Base-by-base conservation (phyloP, 2,888 invertebrate species). In the Lithosia quadra region DNA sequence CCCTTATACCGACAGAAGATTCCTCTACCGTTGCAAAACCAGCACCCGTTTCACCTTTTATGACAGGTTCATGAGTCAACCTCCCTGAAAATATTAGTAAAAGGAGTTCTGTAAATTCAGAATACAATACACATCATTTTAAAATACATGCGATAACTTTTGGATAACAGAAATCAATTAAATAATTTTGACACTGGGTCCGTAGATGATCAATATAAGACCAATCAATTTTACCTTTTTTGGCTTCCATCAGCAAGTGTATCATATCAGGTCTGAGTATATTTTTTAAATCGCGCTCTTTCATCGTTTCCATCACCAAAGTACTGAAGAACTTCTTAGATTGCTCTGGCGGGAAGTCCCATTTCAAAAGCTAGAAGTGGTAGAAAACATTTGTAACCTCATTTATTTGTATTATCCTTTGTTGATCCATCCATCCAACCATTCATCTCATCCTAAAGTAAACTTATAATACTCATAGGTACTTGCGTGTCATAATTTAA, bases 231-330 rank as follows among this genome's bases (percentile, higher is more conserved):
- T 56, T 59, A 89, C 92, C 94, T 85, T 92, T 93, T 71, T 92
- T 93, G 11, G 95, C 93, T 79, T 96, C 95, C 90, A 96, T 90
- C 0, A 96, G 85, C 8, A 96, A 73, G 69, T 96, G 93, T 18
- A 96, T 95, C 95, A 96, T 95, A 68, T 95, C 95, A 5, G 91
- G 91, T n/a, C 95, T 87, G 13, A 91, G 74, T 21, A 92, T 91
- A 1, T 91, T 84, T 1, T 87, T 69, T 24, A 84, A 67, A 33
- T 92, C 88, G 0, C 95, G 85, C 0, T 91, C 81, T 55, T 85
- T 83, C 87, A 95, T 95, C 5, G 93, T 89, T 0, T 84, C 83
- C 15, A 86, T 71, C 0, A 95, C 92, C 36, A 94, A 70, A 0
- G 80, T 77, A 15, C 77, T 87, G 67, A 95, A 94, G 77, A 92